These are phyloP conservation scores for Theodoxus fluviatilis DNA, from an alignment of 2,888 invertebrate genomes.

Conservation along the genomic window DNA sequence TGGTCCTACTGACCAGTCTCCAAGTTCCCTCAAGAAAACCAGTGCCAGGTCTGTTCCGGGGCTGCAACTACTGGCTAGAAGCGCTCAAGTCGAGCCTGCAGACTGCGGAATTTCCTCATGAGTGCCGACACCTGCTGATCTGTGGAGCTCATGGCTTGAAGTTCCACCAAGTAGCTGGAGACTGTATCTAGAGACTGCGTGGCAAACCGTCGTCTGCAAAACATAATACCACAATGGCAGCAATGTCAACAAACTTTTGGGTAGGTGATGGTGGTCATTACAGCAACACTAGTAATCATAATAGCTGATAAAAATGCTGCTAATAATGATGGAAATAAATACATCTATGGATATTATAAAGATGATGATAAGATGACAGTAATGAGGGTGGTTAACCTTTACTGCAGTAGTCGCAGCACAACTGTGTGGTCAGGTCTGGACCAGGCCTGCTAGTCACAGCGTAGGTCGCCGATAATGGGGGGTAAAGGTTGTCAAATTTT, in stretches of 20 bases:
- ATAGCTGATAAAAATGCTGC: not conserved
- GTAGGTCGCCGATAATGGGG: too few species aligned
- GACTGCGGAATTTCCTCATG: conserved; percentile 70
- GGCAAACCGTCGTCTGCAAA: conserved; percentile 74
- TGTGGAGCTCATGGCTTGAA: conserved; percentile 71
- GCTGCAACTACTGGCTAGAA: conserved; percentile 6
- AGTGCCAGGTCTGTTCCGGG: too few species aligned
- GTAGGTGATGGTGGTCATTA: too few species aligned
- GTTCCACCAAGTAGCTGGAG: conserved; percentile 77
- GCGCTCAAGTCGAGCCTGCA: conserved; percentile 70
- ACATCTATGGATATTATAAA: not conserved
- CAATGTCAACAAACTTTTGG: too few species aligned
- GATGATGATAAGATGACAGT: not conserved
- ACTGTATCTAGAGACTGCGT: conserved; percentile 79
- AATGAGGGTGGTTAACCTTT: not conserved
- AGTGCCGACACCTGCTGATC: conserved; percentile 75
- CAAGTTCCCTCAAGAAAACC: too few species aligned
- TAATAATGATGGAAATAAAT: not conserved
- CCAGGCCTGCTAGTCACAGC: too few species aligned
- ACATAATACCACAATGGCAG: conserved; percentile 24
- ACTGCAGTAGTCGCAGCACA: too few species aligned
- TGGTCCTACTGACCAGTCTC: too few species aligned
- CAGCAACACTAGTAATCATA: not conserved
- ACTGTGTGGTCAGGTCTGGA: too few species aligned
- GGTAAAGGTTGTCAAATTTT: too few species aligned